Conservation (phyloP, 2,888 invertebrate species). For the Zeuzera pyrina region DNA sequence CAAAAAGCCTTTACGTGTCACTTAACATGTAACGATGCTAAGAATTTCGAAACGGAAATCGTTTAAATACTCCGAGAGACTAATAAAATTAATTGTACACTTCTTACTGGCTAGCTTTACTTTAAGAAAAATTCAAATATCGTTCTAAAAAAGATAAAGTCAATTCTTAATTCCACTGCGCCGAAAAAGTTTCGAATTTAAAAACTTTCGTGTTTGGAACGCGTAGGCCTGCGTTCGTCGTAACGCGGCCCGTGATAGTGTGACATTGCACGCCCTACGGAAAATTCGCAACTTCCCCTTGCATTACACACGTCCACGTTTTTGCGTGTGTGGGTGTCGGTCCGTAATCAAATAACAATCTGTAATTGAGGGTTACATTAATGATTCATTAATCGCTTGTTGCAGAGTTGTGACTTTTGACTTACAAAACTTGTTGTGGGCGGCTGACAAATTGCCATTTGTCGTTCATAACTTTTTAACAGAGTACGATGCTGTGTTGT, state of each 20-base stretch:
- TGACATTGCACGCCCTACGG: conserved; percentile 50
- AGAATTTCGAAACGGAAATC: conserved; percentile 17
- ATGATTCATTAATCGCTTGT: conserved; percentile 57
- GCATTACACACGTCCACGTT: conserved; percentile 26
- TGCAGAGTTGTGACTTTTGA: conserved; percentile 41
- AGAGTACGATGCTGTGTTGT: too few species aligned
- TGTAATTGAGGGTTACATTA: conserved; percentile 43
- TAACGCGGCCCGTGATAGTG: conserved; percentile 63
- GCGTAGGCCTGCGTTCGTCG: conserved; percentile 58
- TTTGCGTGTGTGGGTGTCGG: conserved; percentile 21
- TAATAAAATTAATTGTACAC: conserved; percentile 11
- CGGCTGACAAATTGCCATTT: too few species aligned
- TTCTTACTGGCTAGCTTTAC: too few species aligned
- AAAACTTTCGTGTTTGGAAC: conserved; percentile 35
- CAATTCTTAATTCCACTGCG: conserved; percentile 11
- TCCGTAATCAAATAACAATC: conserved; percentile 55
- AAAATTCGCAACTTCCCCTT: conserved; percentile 55
- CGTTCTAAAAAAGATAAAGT: neutral
- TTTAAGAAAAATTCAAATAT: conserved; percentile 4
- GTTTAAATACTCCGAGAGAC: conserved; percentile 4
- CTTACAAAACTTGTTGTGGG: too few species aligned
- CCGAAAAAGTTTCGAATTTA: conserved; percentile 18
- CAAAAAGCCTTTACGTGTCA: conserved; percentile 20
- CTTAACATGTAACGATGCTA: conserved; percentile 25
- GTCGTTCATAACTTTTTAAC: too few species aligned